Conservation (phyloP, 2,797 vertebrate genomes). For the Periparus ater region DNA sequence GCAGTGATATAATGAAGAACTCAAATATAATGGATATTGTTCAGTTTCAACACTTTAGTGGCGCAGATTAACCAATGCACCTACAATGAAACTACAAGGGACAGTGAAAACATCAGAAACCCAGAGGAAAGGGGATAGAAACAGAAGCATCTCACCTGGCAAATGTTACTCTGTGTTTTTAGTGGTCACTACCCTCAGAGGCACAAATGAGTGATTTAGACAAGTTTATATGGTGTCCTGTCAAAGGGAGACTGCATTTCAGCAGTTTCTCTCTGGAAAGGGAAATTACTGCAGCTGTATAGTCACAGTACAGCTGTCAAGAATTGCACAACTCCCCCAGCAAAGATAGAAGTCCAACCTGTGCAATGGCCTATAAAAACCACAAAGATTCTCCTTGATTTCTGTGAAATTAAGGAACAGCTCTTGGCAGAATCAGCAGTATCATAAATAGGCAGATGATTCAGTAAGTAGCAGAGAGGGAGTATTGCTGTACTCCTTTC, state of each 20-base stretch:
- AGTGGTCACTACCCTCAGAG: background rate
- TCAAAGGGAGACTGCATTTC: background rate
- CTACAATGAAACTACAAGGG: background rate
- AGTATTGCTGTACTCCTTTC: background rate
- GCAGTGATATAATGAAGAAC: background rate
- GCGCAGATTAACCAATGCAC: background rate
- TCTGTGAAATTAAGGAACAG: background rate
- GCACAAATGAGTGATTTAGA: background rate
- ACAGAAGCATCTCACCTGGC: background rate
- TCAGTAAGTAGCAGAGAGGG: background rate
- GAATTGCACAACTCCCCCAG: background rate
- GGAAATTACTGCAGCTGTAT: background rate
- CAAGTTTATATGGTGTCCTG: background rate
- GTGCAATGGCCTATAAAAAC: background rate
- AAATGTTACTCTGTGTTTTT: background rate
- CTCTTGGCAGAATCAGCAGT: background rate
- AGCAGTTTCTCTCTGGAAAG: background rate
- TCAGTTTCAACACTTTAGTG: background rate
- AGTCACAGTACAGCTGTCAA: background rate
- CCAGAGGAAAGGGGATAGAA: background rate
- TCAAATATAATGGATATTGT: background rate
- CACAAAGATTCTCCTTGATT: background rate
- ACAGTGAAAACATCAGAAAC: background rate
- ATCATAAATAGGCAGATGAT: background rate
- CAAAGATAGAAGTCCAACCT: background rate